Percentiles rank a stretch among this genome's conserved stretches.
Evolutionary conservation across 2,888 invertebrate genomes (phyloP).

Genomic region (Helobdella robusta): DNA sequence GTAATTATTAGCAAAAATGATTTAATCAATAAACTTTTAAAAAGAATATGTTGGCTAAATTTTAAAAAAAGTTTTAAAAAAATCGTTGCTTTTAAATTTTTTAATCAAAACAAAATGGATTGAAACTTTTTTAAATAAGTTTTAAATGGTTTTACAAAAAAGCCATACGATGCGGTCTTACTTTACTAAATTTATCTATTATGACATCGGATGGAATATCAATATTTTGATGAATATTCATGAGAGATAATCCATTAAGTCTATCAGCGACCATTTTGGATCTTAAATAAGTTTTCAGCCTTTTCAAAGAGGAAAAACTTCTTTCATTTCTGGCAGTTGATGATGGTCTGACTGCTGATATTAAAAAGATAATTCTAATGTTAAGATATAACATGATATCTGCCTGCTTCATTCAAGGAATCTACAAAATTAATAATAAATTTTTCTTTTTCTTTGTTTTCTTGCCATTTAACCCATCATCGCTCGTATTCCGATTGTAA

Average conservation of each 20-base stretch:
- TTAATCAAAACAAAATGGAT: too few species aligned
- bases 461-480: constrained; percentile 5
- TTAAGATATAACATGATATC: neutral
- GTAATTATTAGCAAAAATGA: too few species aligned
- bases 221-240: neutral
- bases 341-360: neutral
- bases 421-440: neutral
- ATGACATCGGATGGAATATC: neutral
- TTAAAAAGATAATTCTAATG: neutral
- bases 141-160: constrained; percentile 3
- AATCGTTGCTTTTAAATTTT: too few species aligned
- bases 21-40: too few species aligned
- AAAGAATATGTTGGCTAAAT: too few species aligned
- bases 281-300: neutral
- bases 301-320: neutral
- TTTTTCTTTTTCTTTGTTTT: neutral
- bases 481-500: constrained; percentile 4
- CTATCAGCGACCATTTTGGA: neutral
- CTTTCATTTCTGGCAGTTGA: constrained; percentile 1
- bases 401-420: neutral
- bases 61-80: too few species aligned
- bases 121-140: too few species aligned
- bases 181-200: neutral
- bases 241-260: neutral
- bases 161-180: neutral